Base-by-base conservation (phyloP, 1,140 invertebrate species). In the Drosophila tropicalis region DNA sequence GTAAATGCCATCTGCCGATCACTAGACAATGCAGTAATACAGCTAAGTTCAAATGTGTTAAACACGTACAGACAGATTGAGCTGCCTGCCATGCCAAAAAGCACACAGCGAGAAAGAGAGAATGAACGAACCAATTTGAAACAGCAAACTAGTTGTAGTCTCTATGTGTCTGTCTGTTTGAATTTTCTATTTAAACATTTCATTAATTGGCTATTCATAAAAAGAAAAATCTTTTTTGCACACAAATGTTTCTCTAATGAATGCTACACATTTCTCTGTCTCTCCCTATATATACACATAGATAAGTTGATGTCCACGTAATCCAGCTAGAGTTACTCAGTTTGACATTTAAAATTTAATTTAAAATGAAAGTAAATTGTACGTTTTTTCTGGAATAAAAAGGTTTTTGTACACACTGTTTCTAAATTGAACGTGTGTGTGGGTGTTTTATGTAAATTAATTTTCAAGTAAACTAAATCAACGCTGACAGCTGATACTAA, bases 201-300 rank as follows among this genome's bases (percentile, higher is more conserved):
- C 44, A 51, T 51, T 51, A 51, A 51, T 51, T 51, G 17, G 44
- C 44, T 51, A 51, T 51, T 51, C 44, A 51, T 51, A 10, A 51
- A 51, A 22, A 51, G 2, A 13, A 39, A 5, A 36, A 36, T 0
- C 6, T 17, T 44, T n/a, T 15, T 44, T 6, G n/a, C 41, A n/a
- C 41, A 44, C 29, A 44, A 44, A 17, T 17, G 6, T 47, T 47
- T 47, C 10, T 13, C 36, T 47, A 47, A 47, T 47, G 17, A 47
- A 47, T 17, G 44, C 44, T 39, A 13, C 36, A 39, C 36, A 13
- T 39, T 12, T 12, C 9, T 36, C 34, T 12, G 34, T 34, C 32
- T 34, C 5, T 1, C 25, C 3, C 25, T 25, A 1, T 25, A 1
- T 5, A 1, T 25, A 25, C 4, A 25, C 4, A 25, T 25, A 3